A percentile compares a stretch with the other conserved stretches of the same genome.
phyloP scores from a whole-genome alignment of 2,888 invertebrate species.

The Heliconius cydno region DNA sequence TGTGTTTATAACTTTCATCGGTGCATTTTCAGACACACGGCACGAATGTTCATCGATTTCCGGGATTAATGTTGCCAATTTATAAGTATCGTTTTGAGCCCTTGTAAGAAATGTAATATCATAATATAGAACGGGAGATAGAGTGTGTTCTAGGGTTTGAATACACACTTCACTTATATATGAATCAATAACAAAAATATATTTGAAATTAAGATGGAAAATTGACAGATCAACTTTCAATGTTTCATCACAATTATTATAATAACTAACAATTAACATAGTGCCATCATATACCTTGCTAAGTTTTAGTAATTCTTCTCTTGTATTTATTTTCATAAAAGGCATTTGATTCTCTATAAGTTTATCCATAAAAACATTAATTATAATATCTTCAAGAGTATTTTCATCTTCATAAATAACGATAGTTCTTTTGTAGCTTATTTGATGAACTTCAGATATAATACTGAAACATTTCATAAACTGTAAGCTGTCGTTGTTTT shows the following conservation, averaged over 20 bases:
- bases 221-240: constrained; percentile 15
- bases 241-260: constrained; percentile 32
- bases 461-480: constrained; percentile 10
- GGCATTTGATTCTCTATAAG: constrained; percentile 36
- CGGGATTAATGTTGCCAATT: constrained; percentile 56
- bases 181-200: constrained; percentile 38
- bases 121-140: constrained; percentile 49
- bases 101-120: constrained; percentile 58
- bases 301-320: constrained; percentile 36
- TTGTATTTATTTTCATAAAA: constrained; percentile 31
- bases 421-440: not conserved
- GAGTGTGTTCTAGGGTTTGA: constrained; percentile 49
- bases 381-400: constrained; percentile 15
- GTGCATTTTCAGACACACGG: constrained; percentile 45
- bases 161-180: constrained; percentile 21
- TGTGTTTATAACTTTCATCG: constrained; percentile 52
- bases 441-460: constrained; percentile 3
- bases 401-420: constrained; percentile 7
- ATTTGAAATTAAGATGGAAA: constrained; percentile 25
- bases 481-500: not conserved
- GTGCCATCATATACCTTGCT: constrained; percentile 34
- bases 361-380: not conserved
- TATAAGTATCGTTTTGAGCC: constrained; percentile 42
- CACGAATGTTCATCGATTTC: constrained; percentile 58
- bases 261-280: constrained; percentile 30